phyloP scores from a whole-genome alignment of 2,797 vertebrate species.

The Scolopax bukidnonensis region DNA sequence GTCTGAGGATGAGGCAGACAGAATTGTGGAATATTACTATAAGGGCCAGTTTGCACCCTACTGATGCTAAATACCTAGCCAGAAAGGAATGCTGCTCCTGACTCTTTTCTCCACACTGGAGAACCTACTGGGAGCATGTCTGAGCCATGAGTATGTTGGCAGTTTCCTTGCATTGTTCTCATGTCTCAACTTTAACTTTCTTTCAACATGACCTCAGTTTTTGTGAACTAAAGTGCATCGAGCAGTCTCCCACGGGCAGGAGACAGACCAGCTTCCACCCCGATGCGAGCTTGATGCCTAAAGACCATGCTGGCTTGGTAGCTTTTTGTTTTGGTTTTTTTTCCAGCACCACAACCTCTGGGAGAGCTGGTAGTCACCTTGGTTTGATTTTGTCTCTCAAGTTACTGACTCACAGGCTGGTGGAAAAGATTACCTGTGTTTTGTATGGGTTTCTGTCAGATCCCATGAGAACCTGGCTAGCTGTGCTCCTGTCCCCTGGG shows the following conservation, averaged over 20 bases:
- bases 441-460: not conserved
- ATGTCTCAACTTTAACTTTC: slow-evolving; percentile 57
- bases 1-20: not conserved
- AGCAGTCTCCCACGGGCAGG: not conserved
- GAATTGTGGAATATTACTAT: not conserved
- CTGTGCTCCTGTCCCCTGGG: not conserved
- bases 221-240: not conserved
- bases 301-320: not conserved
- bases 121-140: slow-evolving; percentile 30
- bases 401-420: not conserved
- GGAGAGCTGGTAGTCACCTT: not conserved
- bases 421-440: not conserved
- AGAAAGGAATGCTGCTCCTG: slow-evolving; percentile 38
- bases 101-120: not conserved
- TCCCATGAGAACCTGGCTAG: not conserved
- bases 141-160: slow-evolving; percentile 49
- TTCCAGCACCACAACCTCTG: not conserved
- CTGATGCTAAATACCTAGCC: slow-evolving; percentile 11
- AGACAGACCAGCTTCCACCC: not conserved
- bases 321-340: not conserved
- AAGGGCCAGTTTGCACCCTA: not conserved
- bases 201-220: slow-evolving; percentile 33
- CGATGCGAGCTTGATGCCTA: not conserved
- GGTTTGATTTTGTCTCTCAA: not conserved
- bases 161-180: slow-evolving; percentile 72